Percentiles rank a stretch among this genome's conserved stretches.
Conservation (phyloP, 2,888 invertebrate genomes). For the Drosophila bunnanda region DNA sequence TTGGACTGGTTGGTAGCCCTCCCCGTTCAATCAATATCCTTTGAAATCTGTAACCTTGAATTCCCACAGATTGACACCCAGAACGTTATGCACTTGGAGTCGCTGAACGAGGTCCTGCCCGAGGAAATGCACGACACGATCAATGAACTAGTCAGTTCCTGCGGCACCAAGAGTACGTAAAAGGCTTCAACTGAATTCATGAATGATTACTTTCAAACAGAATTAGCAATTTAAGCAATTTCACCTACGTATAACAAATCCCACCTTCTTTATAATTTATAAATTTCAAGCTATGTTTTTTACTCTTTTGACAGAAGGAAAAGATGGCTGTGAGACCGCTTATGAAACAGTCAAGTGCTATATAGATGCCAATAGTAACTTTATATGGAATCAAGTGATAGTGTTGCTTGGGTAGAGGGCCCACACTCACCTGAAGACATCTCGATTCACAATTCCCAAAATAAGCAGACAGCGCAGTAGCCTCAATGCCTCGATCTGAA, state of each 20-base stretch:
- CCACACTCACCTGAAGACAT: slow-evolving; percentile 80
- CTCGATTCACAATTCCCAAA: slow-evolving; percentile 74
- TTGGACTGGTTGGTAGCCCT: slow-evolving; percentile 78
- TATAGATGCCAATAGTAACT: slow-evolving; percentile 70
- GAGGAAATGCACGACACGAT: slow-evolving; percentile 71
- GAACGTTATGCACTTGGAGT: slow-evolving; percentile 77
- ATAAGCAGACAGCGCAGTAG: slow-evolving; percentile 80
- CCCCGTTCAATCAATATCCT: not conserved
- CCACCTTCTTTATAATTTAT: not conserved
- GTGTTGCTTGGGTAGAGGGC: slow-evolving; percentile 44
- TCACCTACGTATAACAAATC: too few species aligned
- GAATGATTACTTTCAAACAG: not conserved
- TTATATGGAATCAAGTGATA: slow-evolving; percentile 48
- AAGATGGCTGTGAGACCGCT: slow-evolving; percentile 82
- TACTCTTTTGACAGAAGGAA: slow-evolving; percentile 72
- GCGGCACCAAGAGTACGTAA: slow-evolving; percentile 79
- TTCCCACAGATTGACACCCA: slow-evolving; percentile 75
- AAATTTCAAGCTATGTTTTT: too few species aligned
- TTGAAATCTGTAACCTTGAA: not conserved
- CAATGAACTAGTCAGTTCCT: slow-evolving; percentile 59
- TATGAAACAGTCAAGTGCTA: slow-evolving; percentile 81
- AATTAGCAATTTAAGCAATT: not conserved
- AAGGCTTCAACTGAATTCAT: not conserved
- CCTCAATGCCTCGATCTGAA: slow-evolving; percentile 87
- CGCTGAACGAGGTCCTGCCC: slow-evolving; percentile 78